Base-by-base conservation (phyloP, 2,113 vertebrate species). In the Spermophilus dauricus region DNA sequence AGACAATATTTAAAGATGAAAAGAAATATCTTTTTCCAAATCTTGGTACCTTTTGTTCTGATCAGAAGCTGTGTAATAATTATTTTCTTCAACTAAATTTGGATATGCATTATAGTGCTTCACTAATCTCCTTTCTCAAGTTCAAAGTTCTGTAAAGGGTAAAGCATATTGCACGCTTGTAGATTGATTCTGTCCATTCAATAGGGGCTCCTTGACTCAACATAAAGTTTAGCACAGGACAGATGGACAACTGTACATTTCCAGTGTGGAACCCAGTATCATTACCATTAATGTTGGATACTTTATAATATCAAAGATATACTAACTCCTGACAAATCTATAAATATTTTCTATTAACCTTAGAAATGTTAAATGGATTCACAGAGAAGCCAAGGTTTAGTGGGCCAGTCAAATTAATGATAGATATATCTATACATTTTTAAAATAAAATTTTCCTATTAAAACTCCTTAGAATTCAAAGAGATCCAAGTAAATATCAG, bases 31-130 rank as follows among this genome's bases (percentile, higher is more conserved):
- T 86, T 92, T 95, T 2, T 4, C 17, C 63, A 91, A 89, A 81
- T 84, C 26, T 78, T 91, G 26, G 30, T 45, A 24, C 48, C 45
- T 84, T 75, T 91, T 48, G 4, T 78, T 89, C 13, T 39, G 11
- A 58, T 51, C 76, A 86, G 39, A 86, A 94, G 37, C 20, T 96
- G 12, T 80, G 48, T 77, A 42, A 67, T 58, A 91, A 86, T 91
- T 67, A 81, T n/a, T 76, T n/a, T 76, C 32, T 87, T 96, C 56
- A 86, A 34, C 77, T 81, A 94, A 91, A 45, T 85, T 86, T 75
- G 28, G 17, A 22, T 95, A 63, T 53, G 5, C 13, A 24, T 48
- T 67, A 39, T 22, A 87, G 56, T n/a, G 24, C 42, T 63, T 1
- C 1, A 69, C 30, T 45, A n/a, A 9, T 34, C 48, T 61, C 2